These are phyloP conservation scores for Propithecus coquereli DNA, from an alignment of 2,113 vertebrate genomes.

Conservation along the genomic window DNA sequence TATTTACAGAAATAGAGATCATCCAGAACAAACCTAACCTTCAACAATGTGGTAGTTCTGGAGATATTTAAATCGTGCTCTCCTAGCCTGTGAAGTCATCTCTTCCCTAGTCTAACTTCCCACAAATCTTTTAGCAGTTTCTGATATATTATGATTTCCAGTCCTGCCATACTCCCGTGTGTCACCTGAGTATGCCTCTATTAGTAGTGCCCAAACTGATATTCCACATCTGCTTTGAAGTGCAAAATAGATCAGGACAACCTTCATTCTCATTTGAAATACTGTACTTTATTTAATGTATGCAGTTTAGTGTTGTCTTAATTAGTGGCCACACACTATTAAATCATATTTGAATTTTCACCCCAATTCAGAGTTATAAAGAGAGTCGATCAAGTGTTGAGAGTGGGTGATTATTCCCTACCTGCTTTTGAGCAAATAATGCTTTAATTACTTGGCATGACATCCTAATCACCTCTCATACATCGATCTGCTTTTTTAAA, in stretches of 20 bases:
- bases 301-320: not conserved
- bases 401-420: not conserved
- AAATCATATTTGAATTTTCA: not conserved
- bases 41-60: not conserved
- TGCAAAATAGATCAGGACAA: not conserved
- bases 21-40: not conserved
- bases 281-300: not conserved
- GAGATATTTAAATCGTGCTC: not conserved
- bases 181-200: not conserved
- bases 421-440: not conserved
- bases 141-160: not conserved
- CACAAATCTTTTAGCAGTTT: not conserved
- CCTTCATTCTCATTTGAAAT: not conserved
- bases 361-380: not conserved
- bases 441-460: not conserved
- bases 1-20: not conserved
- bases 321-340: not conserved
- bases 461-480: not conserved
- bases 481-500: not conserved
- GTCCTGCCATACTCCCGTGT: too few relatives aligned
- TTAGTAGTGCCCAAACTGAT: not conserved
- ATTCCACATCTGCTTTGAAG: not conserved
- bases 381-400: not conserved
- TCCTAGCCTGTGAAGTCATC: not conserved
- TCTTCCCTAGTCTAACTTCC: not conserved